Base-by-base conservation (phyloP, 2,888 invertebrate genomes). In the Idaea biselata region DNA sequence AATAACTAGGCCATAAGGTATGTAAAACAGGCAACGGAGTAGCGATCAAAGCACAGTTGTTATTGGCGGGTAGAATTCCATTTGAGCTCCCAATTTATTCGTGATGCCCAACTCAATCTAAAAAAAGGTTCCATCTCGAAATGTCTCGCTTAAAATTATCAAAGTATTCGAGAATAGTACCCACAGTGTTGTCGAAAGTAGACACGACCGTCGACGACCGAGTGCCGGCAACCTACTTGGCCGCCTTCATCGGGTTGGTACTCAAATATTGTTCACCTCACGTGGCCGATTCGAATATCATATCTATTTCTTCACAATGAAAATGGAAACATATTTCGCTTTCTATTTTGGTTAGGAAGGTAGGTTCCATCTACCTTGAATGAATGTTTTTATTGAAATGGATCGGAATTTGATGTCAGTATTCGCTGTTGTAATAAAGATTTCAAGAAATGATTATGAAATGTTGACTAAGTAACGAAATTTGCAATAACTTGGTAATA, bases 141-240 rank as follows among this genome's bases (percentile, higher is more conserved):
- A 44, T 44, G 11, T 14, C 44, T 44, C 44, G 44, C 11, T 44
- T 44, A 44, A 44, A 44, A 44, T 44, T 8, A 44, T 44, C 44
- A 44, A 44, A 44, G 44, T 44, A 44, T 44, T 78, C 78, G 78
- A 82, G 82, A 78, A 80, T 78, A 80, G 80, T 77, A 73, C 68
- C n/a, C 68, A 69, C 64, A 25, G 25, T 44, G 44, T 44, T 44
- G 44, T 44, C 14, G 44, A 44, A 44, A 44, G 44, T 44, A 44
- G 44, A 44, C 44, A 1, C 44, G 44, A 44, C 44, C 44, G 32
- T 32, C 32, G 8, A 69, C 72, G 81, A 71, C 80, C 79, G 80
- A 76, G 72, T 80, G 82, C 77, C 81, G 82, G 83, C 86, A 86
- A 88, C 87, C 87, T 83, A 87, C 74, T 88, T 88, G 88, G 87